Conservation (phyloP, 2,888 invertebrate species). For the Yponomeuta sedellus region DNA sequence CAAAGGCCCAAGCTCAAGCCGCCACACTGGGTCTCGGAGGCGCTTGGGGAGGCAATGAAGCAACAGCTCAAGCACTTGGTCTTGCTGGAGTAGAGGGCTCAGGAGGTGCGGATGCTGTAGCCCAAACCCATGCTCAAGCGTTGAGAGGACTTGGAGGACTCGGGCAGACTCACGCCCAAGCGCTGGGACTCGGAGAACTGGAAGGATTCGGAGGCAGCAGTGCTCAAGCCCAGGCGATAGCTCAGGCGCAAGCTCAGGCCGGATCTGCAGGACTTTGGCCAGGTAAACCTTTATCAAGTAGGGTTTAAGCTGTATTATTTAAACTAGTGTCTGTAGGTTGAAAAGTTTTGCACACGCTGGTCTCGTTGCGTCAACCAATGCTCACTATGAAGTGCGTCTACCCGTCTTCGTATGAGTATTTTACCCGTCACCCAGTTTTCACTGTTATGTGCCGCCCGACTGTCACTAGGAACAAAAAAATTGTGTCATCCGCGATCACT, state of each 20-base stretch:
- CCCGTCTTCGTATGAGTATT: too few species aligned
- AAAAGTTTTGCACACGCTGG: too few species aligned
- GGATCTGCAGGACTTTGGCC: neutral
- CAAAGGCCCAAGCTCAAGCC: neutral
- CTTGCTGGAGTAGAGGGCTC: too few species aligned
- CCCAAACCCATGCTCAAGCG: neutral
- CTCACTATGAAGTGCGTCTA: too few species aligned
- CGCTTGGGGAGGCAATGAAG: neutral
- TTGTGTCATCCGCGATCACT: too few species aligned
- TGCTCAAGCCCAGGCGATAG: conserved; percentile 5
- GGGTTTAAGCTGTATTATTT: too few species aligned
- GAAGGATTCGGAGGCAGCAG: neutral
- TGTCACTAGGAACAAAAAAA: too few species aligned
- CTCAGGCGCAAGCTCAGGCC: conserved; percentile 13
- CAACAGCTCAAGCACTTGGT: too few species aligned
- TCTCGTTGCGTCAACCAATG: too few species aligned
- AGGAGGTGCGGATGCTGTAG: neutral
- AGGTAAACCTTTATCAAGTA: neutral
- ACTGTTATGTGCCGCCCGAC: too few species aligned
- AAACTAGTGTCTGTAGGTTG: too few species aligned
- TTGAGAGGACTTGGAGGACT: neutral
- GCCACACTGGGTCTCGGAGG: neutral
- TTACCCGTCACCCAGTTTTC: too few species aligned
- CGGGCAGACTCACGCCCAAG: neutral
- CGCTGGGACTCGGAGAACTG: neutral